Percentiles rank a stretch among this genome's conserved stretches.
These are phyloP conservation scores for Apodemus speciosus DNA, from an alignment of 2,113 vertebrate species.

Conservation along the genomic window DNA sequence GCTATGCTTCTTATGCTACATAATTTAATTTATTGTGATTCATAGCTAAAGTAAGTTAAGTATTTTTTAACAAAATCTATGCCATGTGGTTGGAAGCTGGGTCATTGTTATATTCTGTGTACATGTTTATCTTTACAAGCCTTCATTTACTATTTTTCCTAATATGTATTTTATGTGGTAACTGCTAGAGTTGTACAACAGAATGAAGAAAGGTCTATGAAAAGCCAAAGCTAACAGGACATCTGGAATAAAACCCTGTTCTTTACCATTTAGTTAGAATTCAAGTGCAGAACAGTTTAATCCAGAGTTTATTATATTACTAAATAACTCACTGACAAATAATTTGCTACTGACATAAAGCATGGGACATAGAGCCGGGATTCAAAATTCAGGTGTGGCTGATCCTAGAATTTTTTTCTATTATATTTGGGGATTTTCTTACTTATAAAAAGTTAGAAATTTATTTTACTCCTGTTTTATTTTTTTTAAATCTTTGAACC, in stretches of 20 bases:
- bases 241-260: neutral
- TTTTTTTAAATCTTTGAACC: neutral
- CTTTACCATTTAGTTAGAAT: constrained; percentile 45
- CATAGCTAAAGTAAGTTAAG: neutral
- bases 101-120: neutral
- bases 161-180: neutral
- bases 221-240: neutral
- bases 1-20: neutral
- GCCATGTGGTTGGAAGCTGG: neutral
- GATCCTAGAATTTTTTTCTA: constrained; percentile 2
- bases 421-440: constrained; percentile 24
- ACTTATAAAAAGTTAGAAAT: neutral
- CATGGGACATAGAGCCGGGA: constrained; percentile 14
- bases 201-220: constrained; percentile 11
- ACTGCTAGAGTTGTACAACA: neutral
- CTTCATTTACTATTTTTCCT: constrained; percentile 24
- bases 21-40: neutral
- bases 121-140: neutral
- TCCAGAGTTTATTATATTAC: neutral
- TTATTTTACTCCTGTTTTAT: constrained; percentile 34
- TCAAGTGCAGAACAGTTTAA: constrained; percentile 1
- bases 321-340: neutral
- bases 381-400: constrained; percentile 46
- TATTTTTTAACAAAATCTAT: neutral
- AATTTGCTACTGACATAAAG: constrained; percentile 26